Conservation (phyloP, 2,888 invertebrate species). For the Cephus sareptanus region DNA sequence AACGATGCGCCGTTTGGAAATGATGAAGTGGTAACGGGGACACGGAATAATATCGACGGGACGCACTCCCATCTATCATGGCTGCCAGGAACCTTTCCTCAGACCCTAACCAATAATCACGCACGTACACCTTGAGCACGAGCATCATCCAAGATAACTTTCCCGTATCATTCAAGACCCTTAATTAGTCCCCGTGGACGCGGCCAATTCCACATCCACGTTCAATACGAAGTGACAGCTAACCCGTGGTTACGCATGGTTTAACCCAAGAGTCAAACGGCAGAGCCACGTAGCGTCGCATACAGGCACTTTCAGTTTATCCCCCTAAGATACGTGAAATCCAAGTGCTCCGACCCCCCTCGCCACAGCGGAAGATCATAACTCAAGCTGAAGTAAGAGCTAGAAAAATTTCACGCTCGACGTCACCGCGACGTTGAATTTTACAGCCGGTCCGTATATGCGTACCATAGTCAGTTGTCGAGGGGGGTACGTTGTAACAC, state of each 20-base stretch:
- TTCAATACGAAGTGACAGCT: neutral
- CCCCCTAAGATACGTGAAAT: constrained; percentile 38
- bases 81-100: constrained; percentile 29
- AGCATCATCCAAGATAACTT: neutral
- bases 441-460: constrained; percentile 5
- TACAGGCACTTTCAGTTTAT: constrained; percentile 9
- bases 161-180: neutral
- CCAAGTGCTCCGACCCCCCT: constrained; percentile 36
- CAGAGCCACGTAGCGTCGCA: neutral
- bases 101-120: constrained; percentile 37
- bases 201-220: no score
- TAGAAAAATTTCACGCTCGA: constrained; percentile 39
- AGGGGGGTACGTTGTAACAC: neutral
- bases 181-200: neutral
- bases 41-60: constrained; percentile 54
- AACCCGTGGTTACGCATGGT: neutral
- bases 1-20: constrained; percentile 51
- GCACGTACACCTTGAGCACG: constrained; percentile 34
- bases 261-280: neutral
- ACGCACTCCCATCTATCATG: constrained; percentile 52
- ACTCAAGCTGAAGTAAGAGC: constrained; percentile 31
- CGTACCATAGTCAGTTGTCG: neutral
- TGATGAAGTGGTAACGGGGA: constrained; percentile 56
- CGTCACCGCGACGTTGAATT: constrained; percentile 28
- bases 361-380: constrained; percentile 29